Conservation (phyloP, 2,888 invertebrate genomes). For the Zygaena filipendulae region DNA sequence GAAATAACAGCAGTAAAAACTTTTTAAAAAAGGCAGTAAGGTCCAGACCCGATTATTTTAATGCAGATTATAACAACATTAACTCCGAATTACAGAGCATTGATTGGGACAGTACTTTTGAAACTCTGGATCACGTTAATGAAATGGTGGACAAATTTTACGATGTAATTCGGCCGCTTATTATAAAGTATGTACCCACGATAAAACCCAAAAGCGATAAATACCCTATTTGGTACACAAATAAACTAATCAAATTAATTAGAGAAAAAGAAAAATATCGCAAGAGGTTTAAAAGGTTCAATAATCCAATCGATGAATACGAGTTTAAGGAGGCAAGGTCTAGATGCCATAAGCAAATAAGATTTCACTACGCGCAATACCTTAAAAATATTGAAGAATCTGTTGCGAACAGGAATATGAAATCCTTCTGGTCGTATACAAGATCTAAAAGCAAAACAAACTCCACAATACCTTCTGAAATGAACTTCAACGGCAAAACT, state of each 20-base stretch:
- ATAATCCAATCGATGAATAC: background rate
- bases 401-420: too few species aligned
- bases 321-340: too few species aligned
- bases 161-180: background rate
- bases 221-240: slow-evolving; percentile 1
- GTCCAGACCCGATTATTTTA: slow-evolving; percentile 1
- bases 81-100: background rate
- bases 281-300: background rate
- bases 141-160: slow-evolving; percentile 1
- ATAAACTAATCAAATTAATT: background rate
- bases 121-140: background rate
- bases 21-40: too few species aligned
- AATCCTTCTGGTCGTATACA: too few species aligned
- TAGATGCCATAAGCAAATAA: too few species aligned
- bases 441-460: too few species aligned
- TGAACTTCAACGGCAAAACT: too few species aligned
- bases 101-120: background rate
- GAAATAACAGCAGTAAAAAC: too few species aligned
- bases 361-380: too few species aligned
- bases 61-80: slow-evolving; percentile 1
- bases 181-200: background rate
- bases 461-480: too few species aligned
- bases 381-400: too few species aligned
- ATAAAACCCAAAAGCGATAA: background rate
- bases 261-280: background rate